These are phyloP conservation scores for Lithophane leautieri DNA, from an alignment of 2,888 invertebrate species.

Conservation along the genomic window DNA sequence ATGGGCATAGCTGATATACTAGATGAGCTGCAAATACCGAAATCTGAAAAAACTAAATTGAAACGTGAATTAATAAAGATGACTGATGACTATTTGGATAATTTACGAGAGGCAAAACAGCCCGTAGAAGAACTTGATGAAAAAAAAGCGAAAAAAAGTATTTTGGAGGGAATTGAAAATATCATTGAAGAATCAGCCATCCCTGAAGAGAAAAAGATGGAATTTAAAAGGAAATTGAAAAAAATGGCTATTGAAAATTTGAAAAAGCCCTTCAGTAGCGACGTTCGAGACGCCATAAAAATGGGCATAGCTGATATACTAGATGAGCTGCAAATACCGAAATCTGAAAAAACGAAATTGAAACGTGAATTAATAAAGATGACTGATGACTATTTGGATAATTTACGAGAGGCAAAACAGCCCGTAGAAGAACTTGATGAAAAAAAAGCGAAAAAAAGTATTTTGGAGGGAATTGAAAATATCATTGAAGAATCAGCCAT, in stretches of 20 bases:
- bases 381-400: background rate
- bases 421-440: too few species aligned
- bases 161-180: background rate
- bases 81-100: background rate
- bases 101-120: background rate
- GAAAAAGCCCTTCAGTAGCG: background rate
- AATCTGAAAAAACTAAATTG: slow-evolving; percentile 1
- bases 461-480: background rate
- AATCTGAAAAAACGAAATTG: slow-evolving; percentile 41
- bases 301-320: slow-evolving; percentile 42
- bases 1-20: too few species aligned
- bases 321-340: slow-evolving; percentile 31
- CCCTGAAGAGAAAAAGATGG: background rate
- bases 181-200: background rate
- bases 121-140: background rate
- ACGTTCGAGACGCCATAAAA: background rate
- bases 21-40: background rate
- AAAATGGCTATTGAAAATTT: background rate
- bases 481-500: background rate
- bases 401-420: background rate
- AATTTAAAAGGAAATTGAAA: background rate
- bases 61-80: background rate
- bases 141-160: background rate
- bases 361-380: slow-evolving; percentile 48
- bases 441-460: background rate